Percentiles rank a stretch among this genome's conserved stretches.
These are phyloP conservation scores for Raja brachyura DNA, from an alignment of 2,113 vertebrate species.

Conservation along the genomic window DNA sequence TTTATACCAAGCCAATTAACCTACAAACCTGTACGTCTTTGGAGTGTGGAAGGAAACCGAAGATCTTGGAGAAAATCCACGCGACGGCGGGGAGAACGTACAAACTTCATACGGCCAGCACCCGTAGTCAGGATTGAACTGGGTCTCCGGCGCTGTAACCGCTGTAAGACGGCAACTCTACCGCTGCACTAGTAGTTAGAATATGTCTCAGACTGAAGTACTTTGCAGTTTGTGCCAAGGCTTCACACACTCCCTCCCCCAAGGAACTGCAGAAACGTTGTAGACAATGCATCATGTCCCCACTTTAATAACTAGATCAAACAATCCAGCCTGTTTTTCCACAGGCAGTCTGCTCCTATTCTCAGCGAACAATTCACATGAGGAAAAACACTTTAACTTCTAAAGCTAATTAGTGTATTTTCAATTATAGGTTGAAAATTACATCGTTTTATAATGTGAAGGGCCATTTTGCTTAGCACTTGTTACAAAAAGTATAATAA, in stretches of 20 bases:
- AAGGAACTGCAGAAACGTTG: background rate
- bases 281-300: background rate
- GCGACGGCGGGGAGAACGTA: too few species aligned
- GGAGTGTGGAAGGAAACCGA: too few species aligned
- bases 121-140: too few species aligned
- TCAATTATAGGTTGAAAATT: background rate
- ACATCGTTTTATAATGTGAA: background rate
- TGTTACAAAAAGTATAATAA: background rate
- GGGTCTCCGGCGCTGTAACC: too few species aligned
- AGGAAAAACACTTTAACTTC: background rate
- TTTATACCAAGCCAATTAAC: too few species aligned
- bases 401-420: background rate
- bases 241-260: background rate
- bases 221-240: background rate
- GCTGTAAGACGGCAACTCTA: too few species aligned
- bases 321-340: background rate
- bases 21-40: too few species aligned
- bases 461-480: background rate
- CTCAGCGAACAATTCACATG: background rate
- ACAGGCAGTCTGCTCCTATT: background rate
- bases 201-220: background rate
- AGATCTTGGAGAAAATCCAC: too few species aligned
- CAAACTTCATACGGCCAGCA: too few species aligned
- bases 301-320: background rate
- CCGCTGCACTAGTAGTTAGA: background rate